phyloP scores from a whole-genome alignment of 2,888 invertebrate species.

The Therioaphis trifolii region DNA sequence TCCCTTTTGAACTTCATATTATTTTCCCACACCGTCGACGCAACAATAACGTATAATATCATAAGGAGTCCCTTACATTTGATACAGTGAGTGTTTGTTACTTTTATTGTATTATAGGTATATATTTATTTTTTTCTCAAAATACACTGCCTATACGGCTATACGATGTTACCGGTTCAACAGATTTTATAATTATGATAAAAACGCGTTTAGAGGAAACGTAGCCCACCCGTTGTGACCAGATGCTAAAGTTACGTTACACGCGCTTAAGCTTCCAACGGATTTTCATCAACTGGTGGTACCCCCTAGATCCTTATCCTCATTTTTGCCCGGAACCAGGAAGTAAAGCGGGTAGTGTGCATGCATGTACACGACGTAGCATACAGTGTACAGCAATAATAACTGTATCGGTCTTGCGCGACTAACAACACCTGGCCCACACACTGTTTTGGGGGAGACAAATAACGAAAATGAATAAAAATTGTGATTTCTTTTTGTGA shows the following conservation, averaged over 20 bases:
- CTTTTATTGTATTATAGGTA: not conserved
- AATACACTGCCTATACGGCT: not conserved
- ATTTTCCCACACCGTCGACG: slow-evolving; percentile 50
- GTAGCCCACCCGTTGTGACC: slow-evolving; percentile 23
- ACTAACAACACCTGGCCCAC: slow-evolving; percentile 33
- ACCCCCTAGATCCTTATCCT: slow-evolving; percentile 52
- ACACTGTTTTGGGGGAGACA: slow-evolving; percentile 49
- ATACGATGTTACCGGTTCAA: not conserved
- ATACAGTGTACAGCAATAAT: slow-evolving; percentile 1
- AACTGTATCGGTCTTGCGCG: slow-evolving; percentile 48
- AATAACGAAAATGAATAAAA: slow-evolving; percentile 44
- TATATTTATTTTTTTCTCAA: slow-evolving; percentile 20
- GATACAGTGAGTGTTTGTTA: not conserved
- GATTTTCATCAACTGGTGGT: slow-evolving; percentile 38
- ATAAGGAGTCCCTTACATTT: slow-evolving; percentile 3
- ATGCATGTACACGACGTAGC: not conserved
- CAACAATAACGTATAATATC: not conserved
- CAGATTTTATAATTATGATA: slow-evolving; percentile 48
- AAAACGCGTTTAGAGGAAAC: slow-evolving; percentile 15
- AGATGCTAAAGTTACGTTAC: slow-evolving; percentile 48
- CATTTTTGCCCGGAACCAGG: slow-evolving; percentile 58
- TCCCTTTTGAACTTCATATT: slow-evolving; percentile 45
- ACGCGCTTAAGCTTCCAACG: slow-evolving; percentile 42
- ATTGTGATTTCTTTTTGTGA: slow-evolving; percentile 54
- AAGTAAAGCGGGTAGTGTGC: slow-evolving; percentile 1